Percentiles rank a stretch among this genome's conserved stretches.
These are phyloP conservation scores for Aptenodytes patagonicus DNA, from an alignment of 2,113 vertebrate genomes.

Conservation along the genomic window DNA sequence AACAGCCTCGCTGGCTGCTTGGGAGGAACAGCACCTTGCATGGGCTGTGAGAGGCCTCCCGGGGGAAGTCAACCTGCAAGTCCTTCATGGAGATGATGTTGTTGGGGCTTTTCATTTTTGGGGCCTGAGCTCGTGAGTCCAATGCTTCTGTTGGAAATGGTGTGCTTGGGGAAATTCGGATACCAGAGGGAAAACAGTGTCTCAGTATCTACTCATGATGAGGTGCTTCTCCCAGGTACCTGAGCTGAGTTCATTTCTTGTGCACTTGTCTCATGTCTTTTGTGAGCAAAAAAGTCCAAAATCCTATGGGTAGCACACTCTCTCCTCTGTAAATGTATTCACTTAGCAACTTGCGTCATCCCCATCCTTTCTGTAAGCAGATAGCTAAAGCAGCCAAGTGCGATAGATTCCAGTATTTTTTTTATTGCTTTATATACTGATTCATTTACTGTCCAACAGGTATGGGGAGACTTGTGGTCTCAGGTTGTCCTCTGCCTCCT, in stretches of 20 bases:
- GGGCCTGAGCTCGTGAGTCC: rapidly evolving
- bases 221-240: background rate
- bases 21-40: background rate
- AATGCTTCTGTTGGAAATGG: background rate
- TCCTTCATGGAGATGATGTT: rapidly evolving
- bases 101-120: rapidly evolving
- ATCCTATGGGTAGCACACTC: rapidly evolving
- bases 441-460: background rate
- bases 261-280: background rate
- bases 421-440: background rate
- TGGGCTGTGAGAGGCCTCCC: background rate
- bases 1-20: background rate
- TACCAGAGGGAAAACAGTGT: background rate
- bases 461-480: background rate
- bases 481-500: background rate
- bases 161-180: background rate
- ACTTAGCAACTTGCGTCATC: background rate
- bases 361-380: background rate
- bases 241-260: background rate
- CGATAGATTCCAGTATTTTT: background rate
- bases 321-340: background rate
- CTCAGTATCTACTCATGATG: background rate
- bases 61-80: background rate
- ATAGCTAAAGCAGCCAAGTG: background rate
- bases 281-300: background rate